Conservation (phyloP, 1,140 invertebrate species). For the Drosophila obscura region DNA sequence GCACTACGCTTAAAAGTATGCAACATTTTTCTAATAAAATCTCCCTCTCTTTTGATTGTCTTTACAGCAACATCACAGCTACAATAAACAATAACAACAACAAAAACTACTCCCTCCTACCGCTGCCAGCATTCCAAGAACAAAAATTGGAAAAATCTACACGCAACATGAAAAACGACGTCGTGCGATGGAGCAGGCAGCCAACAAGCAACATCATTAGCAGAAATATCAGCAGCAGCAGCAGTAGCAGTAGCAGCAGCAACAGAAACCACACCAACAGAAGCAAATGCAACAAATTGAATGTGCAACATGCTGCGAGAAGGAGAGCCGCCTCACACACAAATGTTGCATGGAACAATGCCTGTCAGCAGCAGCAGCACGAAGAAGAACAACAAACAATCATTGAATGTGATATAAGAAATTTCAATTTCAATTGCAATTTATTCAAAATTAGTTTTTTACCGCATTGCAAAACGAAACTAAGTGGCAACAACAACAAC, state of each 20-base stretch:
- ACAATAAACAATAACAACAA: not conserved
- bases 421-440: slow-evolving; percentile 78
- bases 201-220: slow-evolving; percentile 50
- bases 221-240: slow-evolving; percentile 26
- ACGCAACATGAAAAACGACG: slow-evolving; percentile 84
- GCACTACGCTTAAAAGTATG: not conserved
- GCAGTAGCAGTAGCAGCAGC: slow-evolving; percentile 20
- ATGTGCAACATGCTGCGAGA: slow-evolving; percentile 55
- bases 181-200: slow-evolving; percentile 79
- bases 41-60: not conserved
- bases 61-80: slow-evolving; percentile 27
- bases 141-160: slow-evolving; percentile 53
- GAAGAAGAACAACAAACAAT: slow-evolving; percentile 64
- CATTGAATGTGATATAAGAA: slow-evolving; percentile 79
- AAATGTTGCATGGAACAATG: slow-evolving; percentile 40
- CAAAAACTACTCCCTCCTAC: not conserved
- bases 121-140: slow-evolving; percentile 7
- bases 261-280: slow-evolving; percentile 20
- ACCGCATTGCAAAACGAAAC: slow-evolving; percentile 60
- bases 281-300: slow-evolving; percentile 40
- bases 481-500: slow-evolving; percentile 14
- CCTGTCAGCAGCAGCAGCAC: slow-evolving; percentile 28
- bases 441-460: slow-evolving; percentile 78
- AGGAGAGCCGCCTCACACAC: slow-evolving; percentile 17
- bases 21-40: not conserved